Conservation (phyloP, 2,888 invertebrate species). For the Drosophila leonis region DNA sequence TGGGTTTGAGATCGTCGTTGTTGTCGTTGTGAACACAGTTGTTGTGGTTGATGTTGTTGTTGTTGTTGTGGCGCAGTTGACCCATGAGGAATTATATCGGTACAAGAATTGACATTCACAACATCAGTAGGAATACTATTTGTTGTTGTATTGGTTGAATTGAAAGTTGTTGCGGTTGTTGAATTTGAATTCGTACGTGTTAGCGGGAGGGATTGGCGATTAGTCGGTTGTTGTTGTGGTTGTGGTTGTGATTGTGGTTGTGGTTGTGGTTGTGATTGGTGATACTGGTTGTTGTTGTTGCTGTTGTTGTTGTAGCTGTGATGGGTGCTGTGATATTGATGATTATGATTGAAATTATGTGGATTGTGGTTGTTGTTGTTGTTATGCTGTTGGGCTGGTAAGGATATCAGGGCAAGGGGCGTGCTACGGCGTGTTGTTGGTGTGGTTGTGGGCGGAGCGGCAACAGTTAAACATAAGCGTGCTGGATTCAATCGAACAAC, state of each 20-base stretch:
- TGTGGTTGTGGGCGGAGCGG: constrained; percentile 41
- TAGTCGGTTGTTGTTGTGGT: constrained; percentile 81
- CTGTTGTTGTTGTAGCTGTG: constrained; percentile 49
- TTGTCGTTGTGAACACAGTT: constrained; percentile 59
- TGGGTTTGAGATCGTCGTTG: constrained; percentile 53
- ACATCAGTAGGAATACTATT: constrained; percentile 85
- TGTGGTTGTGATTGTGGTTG: constrained; percentile 69
- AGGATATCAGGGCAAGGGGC: constrained; percentile 54
- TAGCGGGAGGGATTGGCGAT: constrained; percentile 84
- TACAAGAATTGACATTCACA: constrained; percentile 86
- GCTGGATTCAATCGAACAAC: constrained; percentile 73
- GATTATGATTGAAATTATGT: constrained; percentile 43
- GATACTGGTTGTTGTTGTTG: constrained; percentile 32
- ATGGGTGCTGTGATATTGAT: constrained; percentile 55
- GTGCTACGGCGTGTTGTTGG: constrained; percentile 36
- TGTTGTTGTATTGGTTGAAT: constrained; percentile 84
- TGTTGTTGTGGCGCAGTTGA: constrained; percentile 61
- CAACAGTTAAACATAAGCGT: constrained; percentile 72
- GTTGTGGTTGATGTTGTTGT: constrained; percentile 53
- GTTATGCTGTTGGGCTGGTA: constrained; percentile 33
- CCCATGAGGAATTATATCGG: constrained; percentile 84
- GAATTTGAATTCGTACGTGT: constrained; percentile 84
- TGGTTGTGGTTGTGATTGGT: constrained; percentile 55
- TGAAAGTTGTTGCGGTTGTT: constrained; percentile 85
- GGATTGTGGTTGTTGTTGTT: constrained; percentile 31